Conservation (phyloP, 2,888 invertebrate species). For the Cerceris rybyensis region DNA sequence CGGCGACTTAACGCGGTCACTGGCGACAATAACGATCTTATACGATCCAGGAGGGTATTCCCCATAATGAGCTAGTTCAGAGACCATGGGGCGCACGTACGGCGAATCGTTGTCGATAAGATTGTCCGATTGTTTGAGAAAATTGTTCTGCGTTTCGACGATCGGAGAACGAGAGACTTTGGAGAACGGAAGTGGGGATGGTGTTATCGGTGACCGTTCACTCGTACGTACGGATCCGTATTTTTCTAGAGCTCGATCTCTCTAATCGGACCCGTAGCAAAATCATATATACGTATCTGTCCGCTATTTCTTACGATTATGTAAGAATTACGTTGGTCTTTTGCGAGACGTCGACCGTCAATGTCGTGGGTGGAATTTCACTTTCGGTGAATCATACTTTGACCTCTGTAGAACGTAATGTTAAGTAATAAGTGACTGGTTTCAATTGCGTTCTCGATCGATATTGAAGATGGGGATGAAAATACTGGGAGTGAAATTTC, state of each 20-base stretch:
- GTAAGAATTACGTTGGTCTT: slow-evolving; percentile 10
- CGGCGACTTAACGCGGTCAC: slow-evolving; percentile 55
- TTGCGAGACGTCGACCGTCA: neutral
- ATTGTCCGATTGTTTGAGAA: neutral
- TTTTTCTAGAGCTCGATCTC: slow-evolving; percentile 22
- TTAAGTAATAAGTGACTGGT: no score
- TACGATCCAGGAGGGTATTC: slow-evolving; percentile 20
- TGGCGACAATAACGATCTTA: slow-evolving; percentile 57
- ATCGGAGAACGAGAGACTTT: neutral
- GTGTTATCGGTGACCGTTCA: neutral
- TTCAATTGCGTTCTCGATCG: no score
- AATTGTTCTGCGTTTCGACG: no score
- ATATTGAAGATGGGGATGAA: no score
- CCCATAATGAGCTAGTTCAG: slow-evolving; percentile 25
- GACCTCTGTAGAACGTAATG: no score
- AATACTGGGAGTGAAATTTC: no score
- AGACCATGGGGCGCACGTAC: slow-evolving; percentile 22
- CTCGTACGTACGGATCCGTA: slow-evolving; percentile 6
- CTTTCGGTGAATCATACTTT: no score
- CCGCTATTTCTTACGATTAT: neutral
- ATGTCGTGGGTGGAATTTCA: no score
- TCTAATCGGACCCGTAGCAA: slow-evolving; percentile 1
- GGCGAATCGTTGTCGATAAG: neutral
- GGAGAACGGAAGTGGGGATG: neutral
- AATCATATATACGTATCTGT: neutral